Percentiles rank a stretch among this genome's conserved stretches.
Evolutionary conservation across 2,797 vertebrate species (phyloP).

Genomic region (Arnoldichthys spilopterus): DNA sequence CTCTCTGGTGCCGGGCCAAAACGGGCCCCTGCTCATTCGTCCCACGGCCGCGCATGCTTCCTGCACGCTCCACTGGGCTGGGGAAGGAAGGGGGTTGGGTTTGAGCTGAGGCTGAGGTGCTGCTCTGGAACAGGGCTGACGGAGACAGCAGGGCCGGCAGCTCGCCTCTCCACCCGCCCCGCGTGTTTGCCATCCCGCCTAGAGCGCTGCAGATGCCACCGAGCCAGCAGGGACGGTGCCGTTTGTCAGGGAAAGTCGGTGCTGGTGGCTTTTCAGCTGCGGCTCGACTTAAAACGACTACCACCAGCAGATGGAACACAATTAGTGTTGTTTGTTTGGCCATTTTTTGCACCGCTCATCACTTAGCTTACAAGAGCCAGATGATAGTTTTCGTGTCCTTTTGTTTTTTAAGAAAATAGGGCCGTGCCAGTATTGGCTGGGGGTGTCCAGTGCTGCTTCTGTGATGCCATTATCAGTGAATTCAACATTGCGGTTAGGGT

Average conservation of each 20-base stretch:
- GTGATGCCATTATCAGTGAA: background rate
- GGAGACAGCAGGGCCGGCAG: slow-evolving; percentile 80
- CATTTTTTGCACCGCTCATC: slow-evolving; percentile 30
- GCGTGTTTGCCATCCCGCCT: slow-evolving; percentile 76
- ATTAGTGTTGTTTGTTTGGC: slow-evolving; percentile 38
- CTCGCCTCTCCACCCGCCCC: slow-evolving; percentile 72
- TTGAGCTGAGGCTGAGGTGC: slow-evolving; percentile 55
- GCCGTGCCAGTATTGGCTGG: background rate
- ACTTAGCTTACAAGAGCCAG: slow-evolving; percentile 26
- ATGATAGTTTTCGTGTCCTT: slow-evolving; percentile 10
- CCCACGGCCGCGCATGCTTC: slow-evolving; percentile 30
- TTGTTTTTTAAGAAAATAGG: background rate
- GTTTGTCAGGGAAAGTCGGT: slow-evolving; percentile 62
- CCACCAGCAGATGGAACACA: slow-evolving; percentile 32
- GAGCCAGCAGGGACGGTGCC: slow-evolving; percentile 68
- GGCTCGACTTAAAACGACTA: slow-evolving; percentile 40
- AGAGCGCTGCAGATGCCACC: slow-evolving; percentile 79
- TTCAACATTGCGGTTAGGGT: too few relatives aligned
- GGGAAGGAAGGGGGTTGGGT: background rate
- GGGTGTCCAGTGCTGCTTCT: background rate
- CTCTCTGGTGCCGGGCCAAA: slow-evolving; percentile 66
- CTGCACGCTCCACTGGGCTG: slow-evolving; percentile 44
- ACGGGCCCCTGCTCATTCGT: slow-evolving; percentile 25
- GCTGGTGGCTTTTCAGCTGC: slow-evolving; percentile 48
- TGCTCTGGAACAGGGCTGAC: slow-evolving; percentile 73